phyloP scores from a whole-genome alignment of 2,113 vertebrate species.

The Apus apus region DNA sequence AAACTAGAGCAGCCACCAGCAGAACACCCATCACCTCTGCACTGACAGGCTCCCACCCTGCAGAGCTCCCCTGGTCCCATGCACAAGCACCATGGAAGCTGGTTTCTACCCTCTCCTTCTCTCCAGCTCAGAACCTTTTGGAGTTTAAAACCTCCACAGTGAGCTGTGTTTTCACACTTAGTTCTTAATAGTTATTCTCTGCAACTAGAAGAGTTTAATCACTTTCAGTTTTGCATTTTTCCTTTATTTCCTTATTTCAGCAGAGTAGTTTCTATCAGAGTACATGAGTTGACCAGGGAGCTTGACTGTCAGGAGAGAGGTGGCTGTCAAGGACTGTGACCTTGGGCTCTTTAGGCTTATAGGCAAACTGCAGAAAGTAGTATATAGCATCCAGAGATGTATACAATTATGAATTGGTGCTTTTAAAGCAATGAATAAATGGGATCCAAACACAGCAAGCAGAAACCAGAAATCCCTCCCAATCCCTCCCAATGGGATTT shows the following conservation, averaged over 20 bases:
- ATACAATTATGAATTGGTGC: neutral
- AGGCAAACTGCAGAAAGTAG: neutral
- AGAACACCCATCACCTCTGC: neutral
- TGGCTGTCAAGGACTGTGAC: neutral
- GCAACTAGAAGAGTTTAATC: neutral
- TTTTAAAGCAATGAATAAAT: neutral
- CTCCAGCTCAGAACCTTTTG: neutral
- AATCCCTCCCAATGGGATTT: neutral
- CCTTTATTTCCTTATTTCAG: neutral
- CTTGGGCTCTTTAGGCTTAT: neutral
- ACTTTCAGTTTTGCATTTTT: neutral
- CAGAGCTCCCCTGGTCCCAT: neutral
- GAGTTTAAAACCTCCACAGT: neutral
- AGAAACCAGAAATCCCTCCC: neutral
- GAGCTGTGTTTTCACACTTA: neutral
- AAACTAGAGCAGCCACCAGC: neutral
- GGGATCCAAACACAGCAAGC: neutral
- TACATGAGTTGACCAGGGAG: rapidly evolving
- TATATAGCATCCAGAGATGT: neutral
- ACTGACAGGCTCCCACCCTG: neutral
- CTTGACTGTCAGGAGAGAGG: neutral
- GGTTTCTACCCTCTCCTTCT: neutral
- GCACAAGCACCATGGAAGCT: neutral
- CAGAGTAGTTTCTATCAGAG: neutral
- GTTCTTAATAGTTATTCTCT: neutral